phyloP scores from a whole-genome alignment of 2,888 invertebrate genomes.

The Noctua pronuba region DNA sequence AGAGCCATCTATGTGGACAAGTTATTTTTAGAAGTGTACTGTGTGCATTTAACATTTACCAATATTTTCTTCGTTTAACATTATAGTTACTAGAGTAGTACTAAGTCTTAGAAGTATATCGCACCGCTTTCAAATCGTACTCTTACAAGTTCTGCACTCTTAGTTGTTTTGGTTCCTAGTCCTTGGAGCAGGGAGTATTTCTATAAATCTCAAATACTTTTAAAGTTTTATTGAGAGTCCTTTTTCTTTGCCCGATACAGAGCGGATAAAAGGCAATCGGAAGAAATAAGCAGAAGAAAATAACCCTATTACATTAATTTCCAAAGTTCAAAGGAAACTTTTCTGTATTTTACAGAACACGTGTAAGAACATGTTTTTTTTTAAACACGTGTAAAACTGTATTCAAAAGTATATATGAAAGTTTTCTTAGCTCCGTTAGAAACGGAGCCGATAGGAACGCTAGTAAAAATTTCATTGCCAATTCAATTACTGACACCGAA shows the following conservation, averaged over 20 bases:
- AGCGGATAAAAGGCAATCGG: not conserved
- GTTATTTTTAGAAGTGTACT: not conserved
- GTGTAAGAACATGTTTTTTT: not conserved
- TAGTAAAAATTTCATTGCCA: not conserved
- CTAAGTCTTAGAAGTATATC: conserved; percentile 3
- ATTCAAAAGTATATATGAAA: not conserved
- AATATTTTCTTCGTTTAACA: not conserved
- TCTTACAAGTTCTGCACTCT: not conserved
- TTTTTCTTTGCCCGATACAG: no score
- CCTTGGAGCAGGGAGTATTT: not conserved
- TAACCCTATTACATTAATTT: not conserved
- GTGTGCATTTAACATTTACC: not conserved
- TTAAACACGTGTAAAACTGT: not conserved
- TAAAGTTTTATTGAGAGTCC: not conserved
- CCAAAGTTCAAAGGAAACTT: not conserved
- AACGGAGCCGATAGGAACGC: not conserved
- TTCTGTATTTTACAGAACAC: not conserved
- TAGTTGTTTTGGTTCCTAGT: not conserved
- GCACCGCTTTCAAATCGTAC: not conserved
- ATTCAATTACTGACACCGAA: not conserved
- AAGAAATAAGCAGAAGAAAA: not conserved
- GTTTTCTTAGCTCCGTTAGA: not conserved
- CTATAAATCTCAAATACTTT: not conserved
- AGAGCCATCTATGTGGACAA: not conserved
- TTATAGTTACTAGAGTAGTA: no score